phyloP scores from a whole-genome alignment of 2,888 invertebrate species.

The Polylopha cassiicola region DNA sequence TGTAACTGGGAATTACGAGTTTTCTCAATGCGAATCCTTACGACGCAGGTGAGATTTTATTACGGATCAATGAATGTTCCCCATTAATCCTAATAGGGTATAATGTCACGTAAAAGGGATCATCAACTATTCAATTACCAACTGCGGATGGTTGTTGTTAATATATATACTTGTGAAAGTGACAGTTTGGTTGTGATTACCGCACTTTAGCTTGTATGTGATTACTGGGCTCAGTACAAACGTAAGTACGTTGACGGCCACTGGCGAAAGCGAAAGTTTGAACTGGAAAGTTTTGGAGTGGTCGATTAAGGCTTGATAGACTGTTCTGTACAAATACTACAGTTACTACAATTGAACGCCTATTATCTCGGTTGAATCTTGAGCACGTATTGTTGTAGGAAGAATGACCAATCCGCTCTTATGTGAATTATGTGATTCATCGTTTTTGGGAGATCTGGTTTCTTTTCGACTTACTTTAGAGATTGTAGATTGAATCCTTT shows the following conservation, averaged over 20 bases:
- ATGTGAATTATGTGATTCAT: conserved; percentile 13
- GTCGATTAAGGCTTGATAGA: conserved; percentile 32
- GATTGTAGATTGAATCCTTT: neutral
- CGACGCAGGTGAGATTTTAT: no score
- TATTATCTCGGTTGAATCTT: conserved; percentile 27
- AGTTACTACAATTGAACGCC: conserved; percentile 28
- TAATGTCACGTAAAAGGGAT: no score
- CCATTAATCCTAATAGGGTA: no score
- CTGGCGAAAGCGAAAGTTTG: conserved; percentile 55
- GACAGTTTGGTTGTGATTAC: conserved; percentile 24
- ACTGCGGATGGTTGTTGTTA: neutral
- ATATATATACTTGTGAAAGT: conserved; percentile 33
- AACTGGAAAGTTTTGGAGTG: conserved; percentile 46
- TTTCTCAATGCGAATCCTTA: no score
- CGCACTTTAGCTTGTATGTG: conserved; percentile 9
- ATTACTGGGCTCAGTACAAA: conserved; percentile 8
- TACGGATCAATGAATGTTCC: no score
- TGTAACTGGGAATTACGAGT: no score
- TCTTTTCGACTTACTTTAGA: neutral
- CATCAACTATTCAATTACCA: no score
- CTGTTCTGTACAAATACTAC: conserved; percentile 18
- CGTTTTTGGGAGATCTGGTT: neutral
- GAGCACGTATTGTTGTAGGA: conserved; percentile 23
- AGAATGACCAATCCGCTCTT: neutral
- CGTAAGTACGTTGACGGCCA: conserved; percentile 10